Evolutionary conservation across 2,113 vertebrate species (phyloP), one percentile per base, ranked within the genome.

Genomic region (Lepus timidus): DNA sequence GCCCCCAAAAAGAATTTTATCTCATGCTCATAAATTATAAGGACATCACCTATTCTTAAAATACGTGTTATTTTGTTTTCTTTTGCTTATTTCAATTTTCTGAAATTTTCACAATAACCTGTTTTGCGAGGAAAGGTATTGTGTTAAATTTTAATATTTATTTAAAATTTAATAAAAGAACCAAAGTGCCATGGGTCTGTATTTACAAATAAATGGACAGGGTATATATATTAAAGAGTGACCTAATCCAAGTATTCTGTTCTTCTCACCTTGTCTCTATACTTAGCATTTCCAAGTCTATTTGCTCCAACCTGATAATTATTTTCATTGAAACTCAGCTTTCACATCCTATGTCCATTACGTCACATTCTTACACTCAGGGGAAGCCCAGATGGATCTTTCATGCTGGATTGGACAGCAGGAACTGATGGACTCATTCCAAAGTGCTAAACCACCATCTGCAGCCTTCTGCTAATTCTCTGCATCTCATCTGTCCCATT

Each of bases 381-480:
- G 71, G 91, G 71, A 96, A 39, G 91, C 67, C 86, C 93, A 97
- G 96, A 95, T 97, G 96, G 95, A 88, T 89, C 83, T 75, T 87
- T 91, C 75, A 92, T 85, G 85, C 84, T 82, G 91, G 49, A 81
- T 44, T 93, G 94, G 83, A 91, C 95, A 94, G 91, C 71, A 96
- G 96, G 93, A 94, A 91, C 89, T 68, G 81, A 90, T 96, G 96
- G 95, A 95, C 71, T 81, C 29, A 0, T 81, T 96, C 95, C 96
- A 96, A 96, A 96, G 78, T 89, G 70, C 89, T 52, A 71, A 93
- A 71, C 86, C 71, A 93, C 96, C 95, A 93, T 91, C 95, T 97
- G 95, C 31, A 93, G 94, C 95, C 95, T 96, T 97, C 94, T 97
- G 96, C 87, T 86, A 91, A 88, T 86, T 93, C 83, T 89, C 79